These are phyloP conservation scores for Pedionomus torquatus DNA, from an alignment of 2,113 vertebrate genomes.

Conservation along the genomic window DNA sequence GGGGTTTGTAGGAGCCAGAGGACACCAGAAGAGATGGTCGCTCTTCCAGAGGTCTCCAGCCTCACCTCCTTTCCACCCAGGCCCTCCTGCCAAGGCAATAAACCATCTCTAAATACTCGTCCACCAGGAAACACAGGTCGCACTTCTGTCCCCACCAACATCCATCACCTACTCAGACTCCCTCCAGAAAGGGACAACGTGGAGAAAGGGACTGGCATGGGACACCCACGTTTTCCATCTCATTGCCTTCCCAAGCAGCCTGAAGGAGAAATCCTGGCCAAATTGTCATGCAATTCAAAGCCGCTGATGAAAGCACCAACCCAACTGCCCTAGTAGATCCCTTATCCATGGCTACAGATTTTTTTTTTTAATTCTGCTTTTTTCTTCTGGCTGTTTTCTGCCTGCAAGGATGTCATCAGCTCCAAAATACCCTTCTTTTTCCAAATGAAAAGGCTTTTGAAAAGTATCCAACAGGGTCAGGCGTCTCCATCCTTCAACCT, in stretches of 20 bases:
- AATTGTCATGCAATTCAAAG: neutral
- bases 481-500: neutral
- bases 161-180: neutral
- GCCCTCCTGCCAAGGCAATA: conserved; percentile 50
- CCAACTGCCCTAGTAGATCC: neutral
- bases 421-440: neutral
- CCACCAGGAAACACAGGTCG: neutral
- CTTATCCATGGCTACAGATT: accelerated
- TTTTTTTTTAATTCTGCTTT: neutral
- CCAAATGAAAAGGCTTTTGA: neutral
- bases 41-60: neutral
- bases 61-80: neutral
- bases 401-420: accelerated
- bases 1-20: neutral
- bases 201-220: neutral
- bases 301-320: neutral
- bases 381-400: neutral
- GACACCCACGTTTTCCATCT: neutral
- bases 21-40: neutral
- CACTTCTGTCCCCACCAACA: neutral
- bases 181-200: accelerated
- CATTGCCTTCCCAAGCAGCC: neutral
- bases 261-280: neutral
- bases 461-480: neutral
- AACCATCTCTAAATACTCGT: neutral